Evolutionary conservation across 1,140 invertebrate genomes (phyloP).

Genomic region (Cylas formicarius): DNA sequence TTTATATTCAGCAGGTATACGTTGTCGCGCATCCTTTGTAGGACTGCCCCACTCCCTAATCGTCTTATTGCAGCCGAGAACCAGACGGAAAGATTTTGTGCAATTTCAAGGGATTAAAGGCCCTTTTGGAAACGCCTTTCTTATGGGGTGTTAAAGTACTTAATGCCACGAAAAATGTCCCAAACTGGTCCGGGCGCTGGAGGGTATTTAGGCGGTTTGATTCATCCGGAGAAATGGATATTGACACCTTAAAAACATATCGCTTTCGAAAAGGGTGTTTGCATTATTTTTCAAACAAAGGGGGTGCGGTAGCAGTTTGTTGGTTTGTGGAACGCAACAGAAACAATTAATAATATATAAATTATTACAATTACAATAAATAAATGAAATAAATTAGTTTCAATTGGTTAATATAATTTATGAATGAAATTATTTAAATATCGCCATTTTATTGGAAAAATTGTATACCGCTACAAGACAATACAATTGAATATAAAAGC

Average conservation of each 20-base stretch:
- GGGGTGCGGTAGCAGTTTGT: no score
- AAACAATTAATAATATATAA: no score
- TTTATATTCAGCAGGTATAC: slow-evolving; percentile 1
- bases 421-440: no score
- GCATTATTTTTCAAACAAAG: slow-evolving; percentile 10
- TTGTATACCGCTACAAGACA: no score
- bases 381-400: no score
- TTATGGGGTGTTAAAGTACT: slow-evolving; percentile 9
- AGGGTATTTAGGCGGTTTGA: slow-evolving; percentile 4
- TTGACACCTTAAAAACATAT: slow-evolving; percentile 11
- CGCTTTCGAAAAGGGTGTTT: slow-evolving; percentile 7
- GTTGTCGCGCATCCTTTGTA: neutral
- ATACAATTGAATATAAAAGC: no score
- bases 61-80: neutral
- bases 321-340: no score
- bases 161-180: slow-evolving; percentile 11
- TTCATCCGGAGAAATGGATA: neutral
- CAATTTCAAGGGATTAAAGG: slow-evolving; percentile 8
- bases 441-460: no score
- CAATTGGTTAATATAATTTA: no score
- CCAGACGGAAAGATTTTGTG: slow-evolving; percentile 3
- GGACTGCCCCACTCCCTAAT: no score
- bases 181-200: slow-evolving; percentile 1
- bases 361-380: no score
- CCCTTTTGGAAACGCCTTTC: slow-evolving; percentile 9